Conservation (phyloP, 2,888 invertebrate genomes). For the Tanypteryx hageni region DNA sequence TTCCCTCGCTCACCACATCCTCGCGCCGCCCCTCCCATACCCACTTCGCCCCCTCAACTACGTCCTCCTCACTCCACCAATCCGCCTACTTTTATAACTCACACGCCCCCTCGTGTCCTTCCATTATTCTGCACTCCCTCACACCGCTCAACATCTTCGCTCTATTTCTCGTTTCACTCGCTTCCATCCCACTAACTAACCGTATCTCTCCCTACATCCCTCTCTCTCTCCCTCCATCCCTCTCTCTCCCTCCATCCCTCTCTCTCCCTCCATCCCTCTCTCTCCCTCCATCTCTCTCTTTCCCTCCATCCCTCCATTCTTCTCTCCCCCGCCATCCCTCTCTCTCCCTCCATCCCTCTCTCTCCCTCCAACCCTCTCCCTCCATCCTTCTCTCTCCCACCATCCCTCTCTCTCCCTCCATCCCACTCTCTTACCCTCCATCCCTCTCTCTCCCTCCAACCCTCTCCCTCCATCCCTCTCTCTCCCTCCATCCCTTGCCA, state of each 20-base stretch:
- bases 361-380: neutral
- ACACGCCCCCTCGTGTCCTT: constrained; percentile 2
- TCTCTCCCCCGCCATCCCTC: neutral
- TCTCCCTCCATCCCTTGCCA: neutral
- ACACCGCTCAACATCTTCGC: neutral
- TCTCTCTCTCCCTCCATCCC: neutral
- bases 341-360: neutral
- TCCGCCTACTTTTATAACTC: neutral
- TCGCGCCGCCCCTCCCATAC: neutral
- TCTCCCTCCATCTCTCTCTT: neutral
- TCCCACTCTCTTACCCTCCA: neutral
- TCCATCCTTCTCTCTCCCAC: neutral
- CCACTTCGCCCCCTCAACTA: neutral
- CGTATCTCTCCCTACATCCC: neutral
- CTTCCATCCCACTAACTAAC: neutral
- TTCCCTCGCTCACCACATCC: neutral
- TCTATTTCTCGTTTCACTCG: neutral
- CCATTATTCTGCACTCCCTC: neutral
- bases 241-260: neutral
- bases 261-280: neutral
- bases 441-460: neutral
- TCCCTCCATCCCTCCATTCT: neutral
- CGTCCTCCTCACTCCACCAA: neutral
- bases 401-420: neutral
- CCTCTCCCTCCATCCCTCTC: no score